Evolutionary conservation across 2,113 vertebrate species (phyloP), one percentile per base, ranked within the genome.

Genomic region (Sisor rabdophorus): DNA sequence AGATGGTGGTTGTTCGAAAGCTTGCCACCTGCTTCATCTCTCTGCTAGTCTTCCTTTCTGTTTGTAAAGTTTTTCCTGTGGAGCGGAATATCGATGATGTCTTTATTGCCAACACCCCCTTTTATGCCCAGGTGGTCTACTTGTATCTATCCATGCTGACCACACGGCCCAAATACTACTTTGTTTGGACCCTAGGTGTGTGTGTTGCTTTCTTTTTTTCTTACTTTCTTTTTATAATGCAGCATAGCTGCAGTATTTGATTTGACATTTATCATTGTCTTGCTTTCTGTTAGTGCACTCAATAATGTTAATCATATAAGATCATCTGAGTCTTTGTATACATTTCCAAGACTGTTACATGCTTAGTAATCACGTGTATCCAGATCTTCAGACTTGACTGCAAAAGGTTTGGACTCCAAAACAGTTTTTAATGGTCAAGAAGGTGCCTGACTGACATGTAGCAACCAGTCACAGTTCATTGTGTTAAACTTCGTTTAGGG

Each of bases 121-220:
- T 94, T 87, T 94, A 92, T 17, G 84, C 90, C 48, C 93, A 90
- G 82, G 84, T 93, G 69, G 84, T 94, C 85, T 98, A 97, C 84
- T 89, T 98, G 0, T 96, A 96, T 0, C 32, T 95, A 73, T 97
- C 96, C 78, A 92, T 98, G 68, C 85, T 97, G 88, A 95, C 95
- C 82, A 96, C 95, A 86, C 92, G 96, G 84, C 95, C 96, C 80
- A 98, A 98, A 81, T 98, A 98, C 89, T 98, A 98, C 85, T 97
- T 97, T 77, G 95, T 95, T 15, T 98, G 96, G 95, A 97, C 95
- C 2, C 90, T 98, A 71, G 95, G 96, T 98, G 87, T 89, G 94
- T 89, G 24, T 69, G 24, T 61, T 53, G 19, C 48, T 61, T 13
- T 76, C 40, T 69, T 36, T 68, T 1, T 53, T 44, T 28, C 24